Percentiles rank a stretch among this genome's conserved stretches.
Evolutionary conservation across 2,797 vertebrate species (phyloP).

Genomic region (Orestias chungarensis): DNA sequence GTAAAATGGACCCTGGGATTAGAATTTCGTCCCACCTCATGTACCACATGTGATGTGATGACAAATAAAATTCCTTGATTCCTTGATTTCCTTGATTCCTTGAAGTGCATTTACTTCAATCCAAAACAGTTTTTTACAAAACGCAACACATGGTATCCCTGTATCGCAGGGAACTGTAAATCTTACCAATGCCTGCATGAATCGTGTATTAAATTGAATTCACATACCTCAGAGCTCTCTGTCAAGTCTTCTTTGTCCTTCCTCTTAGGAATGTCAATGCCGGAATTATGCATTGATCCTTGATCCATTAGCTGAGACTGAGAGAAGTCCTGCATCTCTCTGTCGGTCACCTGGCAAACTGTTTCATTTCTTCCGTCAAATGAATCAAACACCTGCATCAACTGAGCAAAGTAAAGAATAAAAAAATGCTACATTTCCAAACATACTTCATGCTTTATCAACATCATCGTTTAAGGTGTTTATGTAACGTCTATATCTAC

Average conservation of each 20-base stretch:
- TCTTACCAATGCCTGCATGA: neutral
- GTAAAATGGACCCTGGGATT: no score
- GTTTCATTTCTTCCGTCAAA: neutral
- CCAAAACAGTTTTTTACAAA: neutral
- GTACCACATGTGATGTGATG: no score
- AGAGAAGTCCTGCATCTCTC: slow-evolving; percentile 85
- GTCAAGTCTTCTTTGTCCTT: slow-evolving; percentile 84
- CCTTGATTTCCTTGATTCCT: no score
- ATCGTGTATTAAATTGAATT: neutral
- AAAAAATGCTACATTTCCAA: neutral
- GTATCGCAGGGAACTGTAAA: no score
- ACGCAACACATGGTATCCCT: neutral
- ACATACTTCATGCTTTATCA: neutral
- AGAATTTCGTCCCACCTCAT: no score
- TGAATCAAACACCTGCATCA: neutral
- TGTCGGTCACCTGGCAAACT: slow-evolving; percentile 78
- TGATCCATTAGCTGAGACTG: slow-evolving; percentile 79
- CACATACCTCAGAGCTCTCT: slow-evolving; percentile 83
- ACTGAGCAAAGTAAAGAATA: neutral
- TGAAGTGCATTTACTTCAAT: no score
- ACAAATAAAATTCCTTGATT: no score
- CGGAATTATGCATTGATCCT: slow-evolving; percentile 75
- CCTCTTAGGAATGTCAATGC: slow-evolving; percentile 80
- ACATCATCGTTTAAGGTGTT: neutral
- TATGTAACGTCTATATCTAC: neutral